Percentiles rank a stretch among this genome's conserved stretches.
Evolutionary conservation across 2,888 invertebrate genomes (phyloP).

Genomic region (Acrobasis suavella): DNA sequence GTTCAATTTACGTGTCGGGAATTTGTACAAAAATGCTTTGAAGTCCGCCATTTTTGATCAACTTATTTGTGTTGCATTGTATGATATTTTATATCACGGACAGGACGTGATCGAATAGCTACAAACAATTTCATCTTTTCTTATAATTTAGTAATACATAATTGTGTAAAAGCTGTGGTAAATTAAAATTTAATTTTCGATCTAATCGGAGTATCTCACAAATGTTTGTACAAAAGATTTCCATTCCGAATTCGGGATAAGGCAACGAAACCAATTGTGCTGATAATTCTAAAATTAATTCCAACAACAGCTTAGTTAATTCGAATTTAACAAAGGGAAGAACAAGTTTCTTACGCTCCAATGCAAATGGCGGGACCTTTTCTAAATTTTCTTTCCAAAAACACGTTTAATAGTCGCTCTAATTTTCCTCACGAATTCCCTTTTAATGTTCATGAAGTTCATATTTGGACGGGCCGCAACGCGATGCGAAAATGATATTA

Average conservation of each 20-base stretch:
- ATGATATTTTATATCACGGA: no score
- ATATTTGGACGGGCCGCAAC: no score
- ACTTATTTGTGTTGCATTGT: no score
- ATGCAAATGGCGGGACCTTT: constrained; percentile 29
- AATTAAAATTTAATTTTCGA: background rate
- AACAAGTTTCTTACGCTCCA: constrained; percentile 25
- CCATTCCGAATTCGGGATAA: constrained; percentile 8
- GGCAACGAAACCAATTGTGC: constrained; percentile 17
- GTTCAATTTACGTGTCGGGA: no score
- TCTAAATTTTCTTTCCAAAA: constrained; percentile 31
- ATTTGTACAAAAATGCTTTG: no score
- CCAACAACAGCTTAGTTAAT: constrained; percentile 29
- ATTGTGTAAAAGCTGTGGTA: no score
- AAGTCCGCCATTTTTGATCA: no score
- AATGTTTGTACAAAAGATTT: constrained; percentile 3
- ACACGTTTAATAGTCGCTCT: constrained; percentile 34
- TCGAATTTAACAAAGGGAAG: constrained; percentile 27
- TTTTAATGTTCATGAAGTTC: constrained; percentile 12
- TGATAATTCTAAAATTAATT: constrained; percentile 31
- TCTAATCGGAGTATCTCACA: background rate
- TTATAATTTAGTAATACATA: no score
- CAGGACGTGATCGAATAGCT: no score
- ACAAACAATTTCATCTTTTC: no score
- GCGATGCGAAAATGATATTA: no score
- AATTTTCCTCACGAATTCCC: constrained; percentile 31